Evolutionary conservation across 2,113 vertebrate species (phyloP), one percentile per base, ranked within the genome.

Genomic region (Muscicapa adusta): DNA sequence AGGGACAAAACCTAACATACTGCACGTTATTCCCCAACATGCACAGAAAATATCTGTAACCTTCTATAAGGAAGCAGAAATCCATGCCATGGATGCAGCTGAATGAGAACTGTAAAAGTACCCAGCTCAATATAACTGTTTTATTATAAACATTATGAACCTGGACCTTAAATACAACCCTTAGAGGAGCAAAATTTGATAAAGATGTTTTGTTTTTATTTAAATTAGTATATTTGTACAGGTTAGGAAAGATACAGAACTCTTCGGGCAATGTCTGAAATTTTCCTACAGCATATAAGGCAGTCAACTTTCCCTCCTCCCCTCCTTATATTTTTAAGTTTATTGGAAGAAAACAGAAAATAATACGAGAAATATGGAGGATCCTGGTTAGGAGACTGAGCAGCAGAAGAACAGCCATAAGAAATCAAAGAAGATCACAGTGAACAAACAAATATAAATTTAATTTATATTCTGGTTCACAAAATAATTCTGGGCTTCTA

Each of bases 401-500:
- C 1, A 4, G 8, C 31, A 88, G 29, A 85, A 71, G 18, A 62
- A 88, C 1, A 85, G 19, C 10, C 34, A 9, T 24, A 54, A 73
- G 38, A 91, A 88, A 85, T 58, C 38, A 75, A 12, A 82, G 45
- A 66, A 57, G 9, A 57, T n/a, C 43, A 62, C 9, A 60, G 34
- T 10, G 12, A 88, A 77, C 25, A 56, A 73, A 61, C 1, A 1
- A 85, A 62, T 28, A 15, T 8, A 80, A 79, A 76, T 38, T 8
- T 12, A 53, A 77, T 79, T 60, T 74, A 10, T 70, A 43, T 11
- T 90, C 29, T 38, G 22, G 6, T 54, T 58, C 25, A 47, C 26
- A 74, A 80, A 82, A 43, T 18, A 77, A 67, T 86, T 90, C 60
- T 65, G 17, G 29, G 42, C 24, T 38, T 53, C 40, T 96, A 99